Evolutionary conservation across 2,888 invertebrate genomes (phyloP), one percentile per base, ranked within the genome.

Genomic region (Cerastis rubricosa): DNA sequence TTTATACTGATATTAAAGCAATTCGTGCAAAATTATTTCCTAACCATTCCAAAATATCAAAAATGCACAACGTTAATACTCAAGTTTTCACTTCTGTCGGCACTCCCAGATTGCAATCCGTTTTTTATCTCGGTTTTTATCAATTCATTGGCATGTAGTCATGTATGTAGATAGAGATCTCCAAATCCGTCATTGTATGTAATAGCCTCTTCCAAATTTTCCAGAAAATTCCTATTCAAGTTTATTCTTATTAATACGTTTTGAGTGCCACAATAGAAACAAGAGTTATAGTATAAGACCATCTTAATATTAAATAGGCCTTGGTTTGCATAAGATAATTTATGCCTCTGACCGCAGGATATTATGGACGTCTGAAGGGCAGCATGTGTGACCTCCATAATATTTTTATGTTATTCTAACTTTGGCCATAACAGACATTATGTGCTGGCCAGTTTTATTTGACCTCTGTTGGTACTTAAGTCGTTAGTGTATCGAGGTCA

Each of bases 341-440:
- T 88, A 85, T 86, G 80, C 71, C 59, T 78, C 64, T 69, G 77
- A 79, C 82, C 79, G 72, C 73, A 77, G 43, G 47, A 80, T 74
- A 73, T 78, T 81, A 78, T 76, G 82, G 81, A 81, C 74, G 80
- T 86, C 78, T 86, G 74, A 84, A 89, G 88, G 87, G 72, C 87
- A 79, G 73, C 83, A 84, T 80, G 72, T 81, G 86, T 81, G 86
- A 86, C 89, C 89, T 80, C 81, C 47, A 89, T 87, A 84, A 85
- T 73, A 75, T 85, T 86, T 87, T 89, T 80, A 86, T 85, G 79
- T 86, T 82, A 83, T 89, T 87, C 80, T 88, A 89, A 86, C 87
- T 86, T 84, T 83, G 75, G 74, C 12, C 74, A 77, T 85, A 85
- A 80, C 76, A 70, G 73, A 69, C 82, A 84, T 80, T 74, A 83